Percentiles rank a stretch among this genome's conserved stretches.
These are phyloP conservation scores for Aplysina aerophoba DNA, from an alignment of 37 sponge, comb jelly and placozoan species.

Conservation along the genomic window DNA sequence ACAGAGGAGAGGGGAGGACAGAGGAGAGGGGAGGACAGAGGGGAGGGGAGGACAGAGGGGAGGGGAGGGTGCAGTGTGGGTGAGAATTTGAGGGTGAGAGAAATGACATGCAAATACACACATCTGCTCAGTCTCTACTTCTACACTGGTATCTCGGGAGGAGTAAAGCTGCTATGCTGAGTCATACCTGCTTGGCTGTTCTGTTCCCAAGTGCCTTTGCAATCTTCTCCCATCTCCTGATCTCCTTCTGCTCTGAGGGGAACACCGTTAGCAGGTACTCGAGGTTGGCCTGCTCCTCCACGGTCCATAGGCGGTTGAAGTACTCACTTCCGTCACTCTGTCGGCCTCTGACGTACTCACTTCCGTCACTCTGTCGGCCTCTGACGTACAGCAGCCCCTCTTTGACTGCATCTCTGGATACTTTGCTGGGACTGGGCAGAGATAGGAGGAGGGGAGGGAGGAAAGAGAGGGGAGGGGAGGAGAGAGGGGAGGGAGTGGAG, in stretches of 20 bases:
- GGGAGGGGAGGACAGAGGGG: too few relatives aligned
- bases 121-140: too few relatives aligned
- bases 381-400: not conserved
- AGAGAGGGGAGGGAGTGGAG: not conserved
- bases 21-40: too few relatives aligned
- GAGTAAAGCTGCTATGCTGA: too few relatives aligned
- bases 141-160: too few relatives aligned
- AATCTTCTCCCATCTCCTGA: constrained; percentile 82
- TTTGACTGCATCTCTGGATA: not conserved
- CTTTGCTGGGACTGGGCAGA: not conserved
- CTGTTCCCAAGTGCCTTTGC: constrained; percentile 80
- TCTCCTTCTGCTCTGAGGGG: constrained; percentile 79
- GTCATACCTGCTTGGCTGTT: constrained; percentile 73
- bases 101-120: too few relatives aligned
- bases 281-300: constrained; percentile 85
- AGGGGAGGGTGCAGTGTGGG: too few relatives aligned
- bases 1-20: too few relatives aligned
- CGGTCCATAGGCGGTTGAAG: constrained; percentile 76
- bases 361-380: constrained; percentile 4
- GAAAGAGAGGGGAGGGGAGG: not conserved
- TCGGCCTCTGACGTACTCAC: constrained; percentile 25
- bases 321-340: constrained; percentile 35
- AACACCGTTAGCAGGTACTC: constrained; percentile 76
- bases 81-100: too few relatives aligned
- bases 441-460: not conserved